Conservation (phyloP, 1,140 invertebrate species). For the Drosophila micromelanica region DNA sequence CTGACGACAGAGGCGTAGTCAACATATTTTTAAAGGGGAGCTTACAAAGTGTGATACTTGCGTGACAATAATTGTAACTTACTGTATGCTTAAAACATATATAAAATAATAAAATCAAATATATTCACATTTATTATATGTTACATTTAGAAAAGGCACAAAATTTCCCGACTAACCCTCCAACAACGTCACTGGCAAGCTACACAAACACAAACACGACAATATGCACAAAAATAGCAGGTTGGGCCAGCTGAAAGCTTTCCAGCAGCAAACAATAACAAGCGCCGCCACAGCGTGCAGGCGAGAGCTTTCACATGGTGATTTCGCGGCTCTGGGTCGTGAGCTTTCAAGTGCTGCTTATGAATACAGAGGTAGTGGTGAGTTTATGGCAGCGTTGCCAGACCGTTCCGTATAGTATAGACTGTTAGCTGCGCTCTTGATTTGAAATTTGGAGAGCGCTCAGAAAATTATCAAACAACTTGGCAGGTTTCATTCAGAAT, state of each 20-base stretch:
- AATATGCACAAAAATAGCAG: constrained; percentile 41
- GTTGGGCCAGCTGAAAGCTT: constrained; percentile 62
- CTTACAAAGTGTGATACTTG: background rate
- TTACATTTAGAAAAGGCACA: background rate
- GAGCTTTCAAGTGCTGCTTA: constrained; percentile 36
- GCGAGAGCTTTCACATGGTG: constrained; percentile 24
- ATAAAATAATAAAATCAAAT: background rate
- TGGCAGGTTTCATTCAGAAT: constrained; percentile 10
- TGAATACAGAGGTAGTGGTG: constrained; percentile 3
- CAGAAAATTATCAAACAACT: background rate
- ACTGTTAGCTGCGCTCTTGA: background rate
- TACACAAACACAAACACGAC: constrained; percentile 10
- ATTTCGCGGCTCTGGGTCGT: constrained; percentile 2
- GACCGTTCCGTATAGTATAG: constrained; percentile 6
- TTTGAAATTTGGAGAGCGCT: constrained; percentile 8
- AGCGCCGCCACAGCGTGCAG: constrained; percentile 1
- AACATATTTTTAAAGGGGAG: background rate
- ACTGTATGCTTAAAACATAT: background rate
- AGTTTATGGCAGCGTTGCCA: constrained; percentile 30
- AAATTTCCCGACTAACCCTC: background rate
- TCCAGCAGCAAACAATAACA: constrained; percentile 22
- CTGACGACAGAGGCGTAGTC: constrained; percentile 13
- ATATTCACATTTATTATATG: background rate
- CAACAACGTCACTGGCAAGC: constrained; percentile 17
- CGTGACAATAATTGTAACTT: too few relatives aligned